phyloP scores from a whole-genome alignment of 2,797 vertebrate species.

The Vireo griseus region DNA sequence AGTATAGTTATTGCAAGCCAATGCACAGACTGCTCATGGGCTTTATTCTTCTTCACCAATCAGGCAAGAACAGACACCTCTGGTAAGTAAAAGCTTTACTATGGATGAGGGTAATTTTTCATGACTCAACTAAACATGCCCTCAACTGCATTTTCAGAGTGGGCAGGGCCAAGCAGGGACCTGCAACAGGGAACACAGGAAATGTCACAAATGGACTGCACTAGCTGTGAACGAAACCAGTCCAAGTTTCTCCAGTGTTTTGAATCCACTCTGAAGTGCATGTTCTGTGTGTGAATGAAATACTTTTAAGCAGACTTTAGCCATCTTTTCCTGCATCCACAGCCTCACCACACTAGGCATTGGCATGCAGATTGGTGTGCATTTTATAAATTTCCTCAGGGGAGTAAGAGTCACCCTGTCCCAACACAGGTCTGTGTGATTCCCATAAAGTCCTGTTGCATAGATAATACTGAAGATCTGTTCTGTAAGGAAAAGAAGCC shows the following conservation, averaged over 20 bases:
- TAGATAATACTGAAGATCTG: background rate
- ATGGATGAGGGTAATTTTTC: background rate
- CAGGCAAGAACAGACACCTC: background rate
- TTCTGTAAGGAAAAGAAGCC: background rate
- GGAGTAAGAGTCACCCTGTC: background rate
- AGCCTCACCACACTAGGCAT: background rate
- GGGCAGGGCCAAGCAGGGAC: background rate
- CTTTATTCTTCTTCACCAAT: background rate
- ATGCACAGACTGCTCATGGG: background rate
- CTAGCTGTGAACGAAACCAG: background rate
- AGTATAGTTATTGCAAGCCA: background rate
- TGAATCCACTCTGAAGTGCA: background rate
- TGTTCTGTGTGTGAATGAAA: background rate
- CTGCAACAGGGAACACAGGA: accelerated
- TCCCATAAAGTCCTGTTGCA: background rate
- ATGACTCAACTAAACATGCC: too few species aligned
- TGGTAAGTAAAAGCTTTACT: background rate
- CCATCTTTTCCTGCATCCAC: background rate
- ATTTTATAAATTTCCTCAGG: background rate
- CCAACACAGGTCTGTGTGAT: background rate
- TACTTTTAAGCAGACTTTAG: background rate
- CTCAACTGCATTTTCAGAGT: background rate
- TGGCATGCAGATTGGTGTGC: background rate
- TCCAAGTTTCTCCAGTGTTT: background rate
- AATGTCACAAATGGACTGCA: background rate